A percentile compares a stretch with the other conserved stretches of the same genome.
These are phyloP conservation scores for Nephrotoma guestfalica DNA, from an alignment of 2,888 invertebrate genomes.

Conservation along the genomic window DNA sequence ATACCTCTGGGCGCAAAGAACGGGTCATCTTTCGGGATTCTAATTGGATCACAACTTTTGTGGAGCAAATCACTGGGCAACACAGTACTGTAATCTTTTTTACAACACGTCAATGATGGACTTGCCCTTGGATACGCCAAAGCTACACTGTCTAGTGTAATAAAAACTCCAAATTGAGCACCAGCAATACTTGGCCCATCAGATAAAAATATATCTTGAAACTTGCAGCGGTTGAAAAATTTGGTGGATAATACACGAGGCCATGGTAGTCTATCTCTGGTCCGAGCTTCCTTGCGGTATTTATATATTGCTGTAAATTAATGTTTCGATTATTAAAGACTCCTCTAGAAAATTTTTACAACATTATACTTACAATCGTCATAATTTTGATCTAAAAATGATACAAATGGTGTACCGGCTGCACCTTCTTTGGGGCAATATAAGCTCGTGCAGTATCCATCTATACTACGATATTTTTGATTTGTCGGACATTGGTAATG, in stretches of 20 bases:
- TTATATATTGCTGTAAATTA: slow-evolving; percentile 30
- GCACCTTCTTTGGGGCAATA: slow-evolving; percentile 11
- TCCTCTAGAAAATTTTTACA: not conserved
- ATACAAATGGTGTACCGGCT: not conserved
- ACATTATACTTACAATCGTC: not conserved
- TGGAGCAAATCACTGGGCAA: not conserved
- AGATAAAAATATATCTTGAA: slow-evolving; percentile 8
- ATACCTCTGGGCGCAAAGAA: not conserved
- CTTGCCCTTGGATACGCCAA: not conserved
- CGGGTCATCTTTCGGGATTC: not conserved
- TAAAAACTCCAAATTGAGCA: slow-evolving; percentile 24
- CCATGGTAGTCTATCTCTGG: slow-evolving; percentile 52
- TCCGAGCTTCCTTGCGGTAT: slow-evolving; percentile 39
- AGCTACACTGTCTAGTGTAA: slow-evolving; percentile 19
- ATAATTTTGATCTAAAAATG: not conserved
- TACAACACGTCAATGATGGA: not conserved
- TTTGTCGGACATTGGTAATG: not conserved
- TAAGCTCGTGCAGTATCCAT: slow-evolving; percentile 84
- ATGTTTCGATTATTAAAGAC: not conserved
- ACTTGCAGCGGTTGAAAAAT: not conserved
- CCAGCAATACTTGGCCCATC: slow-evolving; percentile 21
- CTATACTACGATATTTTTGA: slow-evolving; percentile 47
- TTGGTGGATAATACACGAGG: slow-evolving; percentile 34
- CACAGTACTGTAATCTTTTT: not conserved
- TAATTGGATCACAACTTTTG: not conserved